These are phyloP conservation scores for Tuberolachnus salignus DNA, from an alignment of 2,888 invertebrate species.

Conservation along the genomic window DNA sequence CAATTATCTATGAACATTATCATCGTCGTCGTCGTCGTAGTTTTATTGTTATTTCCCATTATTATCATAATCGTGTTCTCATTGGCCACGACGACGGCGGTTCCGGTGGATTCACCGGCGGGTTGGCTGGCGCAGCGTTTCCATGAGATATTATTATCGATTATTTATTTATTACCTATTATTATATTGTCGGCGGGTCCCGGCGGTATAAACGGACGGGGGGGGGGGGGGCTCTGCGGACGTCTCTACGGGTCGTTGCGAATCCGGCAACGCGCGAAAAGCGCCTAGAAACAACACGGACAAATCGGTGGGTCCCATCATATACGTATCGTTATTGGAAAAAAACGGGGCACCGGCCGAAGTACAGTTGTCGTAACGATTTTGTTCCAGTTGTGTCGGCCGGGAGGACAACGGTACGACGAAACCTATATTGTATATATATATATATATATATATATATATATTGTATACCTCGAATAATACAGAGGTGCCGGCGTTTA, in stretches of 20 bases:
- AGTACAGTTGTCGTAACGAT: slow-evolving; percentile 42
- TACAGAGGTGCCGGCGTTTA: no score
- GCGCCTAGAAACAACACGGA: slow-evolving; percentile 8
- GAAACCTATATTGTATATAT: background rate
- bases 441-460: background rate
- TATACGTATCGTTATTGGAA: no score
- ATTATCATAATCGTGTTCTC: slow-evolving; percentile 9
- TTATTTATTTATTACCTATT: no score
- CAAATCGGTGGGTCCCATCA: no score
- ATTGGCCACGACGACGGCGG: slow-evolving; percentile 12
- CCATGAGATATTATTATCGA: slow-evolving; percentile 30
- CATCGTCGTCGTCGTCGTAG: no score
- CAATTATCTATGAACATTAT: background rate
- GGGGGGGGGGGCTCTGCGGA: no score
- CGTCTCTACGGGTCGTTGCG: background rate
- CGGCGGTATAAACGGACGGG: background rate
- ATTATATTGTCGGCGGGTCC: no score
- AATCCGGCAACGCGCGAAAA: background rate
- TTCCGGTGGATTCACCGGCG: slow-evolving; percentile 32
- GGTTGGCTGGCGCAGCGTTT: slow-evolving; percentile 1
- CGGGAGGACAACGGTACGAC: background rate
- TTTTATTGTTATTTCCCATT: no score
- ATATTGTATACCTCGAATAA: no score
- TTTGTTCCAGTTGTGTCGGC: slow-evolving; percentile 49
- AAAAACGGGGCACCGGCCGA: background rate